These are phyloP conservation scores for Melanotaenia trifasciata DNA, from an alignment of 2,797 vertebrate species.

Conservation along the genomic window DNA sequence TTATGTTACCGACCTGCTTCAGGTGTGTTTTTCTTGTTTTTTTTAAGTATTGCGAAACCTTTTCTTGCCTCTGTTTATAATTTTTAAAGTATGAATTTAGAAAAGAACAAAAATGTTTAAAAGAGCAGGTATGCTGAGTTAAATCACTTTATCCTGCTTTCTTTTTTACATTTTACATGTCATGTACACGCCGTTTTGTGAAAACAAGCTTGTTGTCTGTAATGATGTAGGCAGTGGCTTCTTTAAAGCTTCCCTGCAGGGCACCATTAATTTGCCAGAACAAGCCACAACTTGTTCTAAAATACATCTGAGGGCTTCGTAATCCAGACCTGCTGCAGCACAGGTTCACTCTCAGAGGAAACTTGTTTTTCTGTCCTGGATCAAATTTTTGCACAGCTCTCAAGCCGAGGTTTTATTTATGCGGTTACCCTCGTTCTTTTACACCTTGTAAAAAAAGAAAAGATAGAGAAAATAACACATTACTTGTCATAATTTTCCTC, in stretches of 20 bases:
- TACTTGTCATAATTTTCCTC: too few relatives aligned
- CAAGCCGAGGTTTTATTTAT: too few relatives aligned
- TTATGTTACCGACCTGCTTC: neutral
- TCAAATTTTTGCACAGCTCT: neutral
- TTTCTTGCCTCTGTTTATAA: neutral
- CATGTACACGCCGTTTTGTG: too few relatives aligned
- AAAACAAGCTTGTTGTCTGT: neutral
- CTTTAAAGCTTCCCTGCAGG: neutral
- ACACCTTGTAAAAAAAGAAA: too few relatives aligned
- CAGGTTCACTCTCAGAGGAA: neutral
- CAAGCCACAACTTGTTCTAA: neutral
- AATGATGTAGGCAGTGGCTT: neutral
- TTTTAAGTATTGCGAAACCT: neutral
- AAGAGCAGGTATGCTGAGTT: too few relatives aligned
- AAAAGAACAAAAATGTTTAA: too few relatives aligned
- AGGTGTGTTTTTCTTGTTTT: neutral
- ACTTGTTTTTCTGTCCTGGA: neutral
- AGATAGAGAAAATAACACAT: too few relatives aligned
- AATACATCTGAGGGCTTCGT: neutral
- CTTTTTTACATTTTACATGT: too few relatives aligned
- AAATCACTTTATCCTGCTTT: too few relatives aligned
- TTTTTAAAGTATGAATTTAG: too few relatives aligned
- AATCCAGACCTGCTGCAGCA: neutral
- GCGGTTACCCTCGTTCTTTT: too few relatives aligned
- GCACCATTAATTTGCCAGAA: neutral